A percentile compares a stretch with the other conserved stretches of the same genome.
Conservation (phyloP, 2,888 invertebrate genomes). For the Campopleginae sp. region DNA sequence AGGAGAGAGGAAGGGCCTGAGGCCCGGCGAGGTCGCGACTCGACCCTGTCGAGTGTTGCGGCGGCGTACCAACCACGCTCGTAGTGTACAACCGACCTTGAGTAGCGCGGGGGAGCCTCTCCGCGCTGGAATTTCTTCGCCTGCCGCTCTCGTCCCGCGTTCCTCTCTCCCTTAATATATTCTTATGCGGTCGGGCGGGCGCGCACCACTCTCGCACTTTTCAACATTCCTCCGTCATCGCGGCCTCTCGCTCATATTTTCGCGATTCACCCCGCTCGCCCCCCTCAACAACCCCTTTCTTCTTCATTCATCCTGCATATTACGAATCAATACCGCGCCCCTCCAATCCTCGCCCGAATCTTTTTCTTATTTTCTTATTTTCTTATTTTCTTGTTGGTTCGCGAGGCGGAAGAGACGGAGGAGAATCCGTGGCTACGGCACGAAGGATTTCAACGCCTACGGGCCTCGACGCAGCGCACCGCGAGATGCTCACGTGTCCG, state of each 20-base stretch:
- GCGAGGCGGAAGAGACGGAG: slow-evolving; percentile 69
- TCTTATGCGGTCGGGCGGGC: too few species aligned
- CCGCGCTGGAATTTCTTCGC: slow-evolving; percentile 83
- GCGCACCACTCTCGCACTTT: slow-evolving; percentile 35
- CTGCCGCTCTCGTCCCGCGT: slow-evolving; percentile 65
- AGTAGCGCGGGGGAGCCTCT: slow-evolving; percentile 80
- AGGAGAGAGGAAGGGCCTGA: slow-evolving; percentile 72
- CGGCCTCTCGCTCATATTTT: neutral
- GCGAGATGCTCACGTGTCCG: slow-evolving; percentile 36
- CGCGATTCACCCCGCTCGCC: neutral
- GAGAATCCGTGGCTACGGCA: slow-evolving; percentile 69
- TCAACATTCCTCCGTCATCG: slow-evolving; percentile 1
- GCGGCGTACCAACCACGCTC: slow-evolving; percentile 78
- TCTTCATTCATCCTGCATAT: neutral
- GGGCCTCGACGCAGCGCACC: slow-evolving; percentile 13
- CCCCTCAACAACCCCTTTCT: neutral
- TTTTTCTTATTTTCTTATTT: neutral
- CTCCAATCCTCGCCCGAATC: neutral
- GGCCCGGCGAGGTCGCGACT: slow-evolving; percentile 82
- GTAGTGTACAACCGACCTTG: slow-evolving; percentile 84
- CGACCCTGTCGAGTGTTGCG: slow-evolving; percentile 80
- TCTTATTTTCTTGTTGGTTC: neutral
- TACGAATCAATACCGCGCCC: too few species aligned
- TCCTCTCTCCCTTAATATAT: too few species aligned
- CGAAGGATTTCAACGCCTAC: slow-evolving; percentile 69